Base-by-base conservation (phyloP, 2,113 vertebrate species). In the Zapus hudsonius region DNA sequence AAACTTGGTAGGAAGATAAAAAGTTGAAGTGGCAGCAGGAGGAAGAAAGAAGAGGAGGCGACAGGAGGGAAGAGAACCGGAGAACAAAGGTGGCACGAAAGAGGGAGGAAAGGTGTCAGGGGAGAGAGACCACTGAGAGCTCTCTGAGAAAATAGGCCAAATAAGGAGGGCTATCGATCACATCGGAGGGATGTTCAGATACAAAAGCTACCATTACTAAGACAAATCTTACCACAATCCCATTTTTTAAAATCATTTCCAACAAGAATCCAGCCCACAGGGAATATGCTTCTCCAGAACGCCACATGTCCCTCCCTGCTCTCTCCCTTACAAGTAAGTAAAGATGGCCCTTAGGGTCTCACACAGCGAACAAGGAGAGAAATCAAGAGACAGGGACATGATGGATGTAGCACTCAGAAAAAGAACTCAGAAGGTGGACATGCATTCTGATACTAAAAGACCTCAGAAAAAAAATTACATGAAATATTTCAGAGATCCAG, bases 1-100 rank as follows among this genome's bases (percentile, higher is more conserved):
- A 76, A 92, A 95, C 33, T 64, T 79, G 75, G 61, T 57, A 73
- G 76, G 64, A 95, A 94, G 75, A 94, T 93, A 84, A 94, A 95
- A 95, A 72, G 89, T 87, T 84, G 69, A 90, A 91, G 63, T 31
- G 78, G 38, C 87, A 95, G 52, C 42, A 87, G 33, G 55, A 86
- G 19, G 19, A 3, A 13, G 7, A 47, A 55, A 36, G 42, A 40
- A 36, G 8, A 23, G 61, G 4, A 88, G 22, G 61, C 59, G 47
- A 81, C 38, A 84, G 66, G 52, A 80, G 38, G 76, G 57, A 63
- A 91, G 76, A 87, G 92, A 95, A 86, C 8, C 33, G 40, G 72
- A 78, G 67, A 70, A 91, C 13, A 91, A 90, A 87, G 80, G 83
- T 72, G 73, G 52, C 29, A 33, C 72, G 86, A 72, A 57, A 19